Conservation (phyloP, 2,888 invertebrate species). For the Plagodis pulveraria region DNA sequence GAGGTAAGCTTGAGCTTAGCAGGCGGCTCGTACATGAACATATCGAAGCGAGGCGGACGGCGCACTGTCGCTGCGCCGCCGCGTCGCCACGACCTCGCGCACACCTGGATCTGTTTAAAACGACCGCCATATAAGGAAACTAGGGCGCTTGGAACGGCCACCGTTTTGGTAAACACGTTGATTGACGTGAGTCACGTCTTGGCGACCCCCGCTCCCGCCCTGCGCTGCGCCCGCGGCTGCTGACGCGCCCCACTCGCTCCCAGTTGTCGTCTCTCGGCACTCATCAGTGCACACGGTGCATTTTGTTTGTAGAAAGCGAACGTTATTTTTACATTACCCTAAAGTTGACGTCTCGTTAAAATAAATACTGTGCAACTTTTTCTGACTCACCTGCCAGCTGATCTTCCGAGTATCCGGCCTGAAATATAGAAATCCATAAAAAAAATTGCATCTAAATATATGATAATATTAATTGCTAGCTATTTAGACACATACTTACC, state of each 20-base stretch:
- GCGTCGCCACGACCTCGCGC: slow-evolving; percentile 35
- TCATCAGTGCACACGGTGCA: slow-evolving; percentile 22
- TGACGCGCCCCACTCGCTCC: slow-evolving; percentile 7
- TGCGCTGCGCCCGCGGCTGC: slow-evolving; percentile 7
- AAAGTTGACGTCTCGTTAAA: neutral
- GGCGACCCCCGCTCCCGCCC: slow-evolving; percentile 28
- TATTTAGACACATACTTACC: no score
- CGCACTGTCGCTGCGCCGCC: slow-evolving; percentile 46
- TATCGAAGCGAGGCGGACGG: slow-evolving; percentile 58
- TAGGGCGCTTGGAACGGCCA: slow-evolving; percentile 78
- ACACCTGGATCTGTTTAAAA: slow-evolving; percentile 81
- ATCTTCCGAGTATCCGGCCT: slow-evolving; percentile 96
- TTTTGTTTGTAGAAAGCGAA: neutral
- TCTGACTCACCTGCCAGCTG: slow-evolving; percentile 94
- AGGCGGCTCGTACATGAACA: slow-evolving; percentile 91
- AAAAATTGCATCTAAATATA: no score
- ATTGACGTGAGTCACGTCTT: slow-evolving; percentile 75
- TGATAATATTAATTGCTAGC: no score
- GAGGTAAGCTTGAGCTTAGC: slow-evolving; percentile 90
- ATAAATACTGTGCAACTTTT: slow-evolving; percentile 30
- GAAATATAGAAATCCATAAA: slow-evolving; percentile 56
- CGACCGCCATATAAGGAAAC: slow-evolving; percentile 85
- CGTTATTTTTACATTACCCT: neutral
- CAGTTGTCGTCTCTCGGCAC: slow-evolving; percentile 23
- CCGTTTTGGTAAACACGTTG: slow-evolving; percentile 78